Evolutionary conservation across 2,888 invertebrate species (phyloP).

Genomic region (Ligdia adustata): DNA sequence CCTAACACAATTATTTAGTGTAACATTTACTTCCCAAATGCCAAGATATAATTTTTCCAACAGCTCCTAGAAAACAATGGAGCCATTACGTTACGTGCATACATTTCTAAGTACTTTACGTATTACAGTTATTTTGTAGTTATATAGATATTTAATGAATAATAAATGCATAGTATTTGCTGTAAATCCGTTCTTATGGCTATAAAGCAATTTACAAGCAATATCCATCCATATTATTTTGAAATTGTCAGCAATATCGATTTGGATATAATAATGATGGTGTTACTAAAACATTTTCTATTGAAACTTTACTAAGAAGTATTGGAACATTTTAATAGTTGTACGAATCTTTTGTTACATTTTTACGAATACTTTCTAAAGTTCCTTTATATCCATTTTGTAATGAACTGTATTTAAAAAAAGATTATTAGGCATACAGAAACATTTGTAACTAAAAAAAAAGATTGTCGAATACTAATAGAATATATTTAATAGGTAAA

Average conservation of each 20-base stretch:
- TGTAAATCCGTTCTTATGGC: constrained; percentile 1
- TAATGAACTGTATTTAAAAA: too few species aligned
- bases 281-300: constrained; percentile 2
- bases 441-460: too few species aligned
- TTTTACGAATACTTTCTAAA: too few species aligned
- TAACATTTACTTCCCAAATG: constrained; percentile 18
- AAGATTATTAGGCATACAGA: too few species aligned
- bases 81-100: constrained; percentile 27
- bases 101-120: constrained; percentile 26
- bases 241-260: constrained; percentile 38
- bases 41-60: constrained; percentile 24
- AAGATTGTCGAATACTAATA: too few species aligned
- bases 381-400: too few species aligned
- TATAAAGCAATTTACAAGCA: constrained; percentile 22
- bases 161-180: constrained; percentile 10
- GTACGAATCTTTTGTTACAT: too few species aligned
- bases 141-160: constrained; percentile 30
- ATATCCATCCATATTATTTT: constrained; percentile 41
- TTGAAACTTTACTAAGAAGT: not conserved
- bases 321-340: too few species aligned
- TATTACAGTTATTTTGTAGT: constrained; percentile 21
- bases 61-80: constrained; percentile 29
- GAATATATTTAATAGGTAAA: too few species aligned
- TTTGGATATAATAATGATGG: constrained; percentile 37
- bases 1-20: constrained; percentile 14